A percentile compares a stretch with the other conserved stretches of the same genome.
Conservation (phyloP, 2,888 invertebrate species). For the Aradus depressus region DNA sequence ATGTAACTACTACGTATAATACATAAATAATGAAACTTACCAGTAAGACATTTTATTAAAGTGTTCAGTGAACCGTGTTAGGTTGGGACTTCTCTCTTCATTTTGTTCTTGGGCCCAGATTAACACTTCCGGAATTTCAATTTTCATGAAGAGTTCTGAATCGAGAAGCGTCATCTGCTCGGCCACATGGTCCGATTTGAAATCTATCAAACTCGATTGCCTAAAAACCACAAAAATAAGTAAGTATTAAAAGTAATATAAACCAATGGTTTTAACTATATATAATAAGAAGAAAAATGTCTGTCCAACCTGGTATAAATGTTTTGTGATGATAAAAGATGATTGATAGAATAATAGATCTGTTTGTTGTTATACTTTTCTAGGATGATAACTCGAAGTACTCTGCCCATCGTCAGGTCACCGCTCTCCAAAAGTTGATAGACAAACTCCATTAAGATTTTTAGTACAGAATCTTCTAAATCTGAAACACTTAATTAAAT, state of each 20-base stretch:
- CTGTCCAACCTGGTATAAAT: constrained; percentile 38
- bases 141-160: constrained; percentile 87
- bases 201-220: constrained; percentile 64
- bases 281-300: neutral
- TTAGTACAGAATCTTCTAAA: constrained; percentile 65
- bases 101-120: constrained; percentile 97
- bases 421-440: constrained; percentile 86
- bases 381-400: constrained; percentile 76
- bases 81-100: constrained; percentile 91
- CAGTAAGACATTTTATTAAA: constrained; percentile 99
- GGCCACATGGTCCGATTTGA: constrained; percentile 89
- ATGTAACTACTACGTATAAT: neutral
- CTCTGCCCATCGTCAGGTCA: constrained; percentile 82
- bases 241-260: neutral
- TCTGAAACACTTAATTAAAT: constrained; percentile 61
- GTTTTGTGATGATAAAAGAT: constrained; percentile 42
- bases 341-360: constrained; percentile 41
- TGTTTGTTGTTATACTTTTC: constrained; percentile 62
- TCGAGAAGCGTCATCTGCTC: constrained; percentile 97
- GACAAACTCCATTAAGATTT: constrained; percentile 82
- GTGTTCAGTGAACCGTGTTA: constrained; percentile 94
- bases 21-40: constrained; percentile 39
- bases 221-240: constrained; percentile 31
- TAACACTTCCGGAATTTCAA: constrained; percentile 93
- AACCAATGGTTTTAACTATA: neutral